Percentiles rank a stretch among this genome's conserved stretches.
Evolutionary conservation across 2,888 invertebrate species (phyloP).

Genomic region (Drosophila helvetica): DNA sequence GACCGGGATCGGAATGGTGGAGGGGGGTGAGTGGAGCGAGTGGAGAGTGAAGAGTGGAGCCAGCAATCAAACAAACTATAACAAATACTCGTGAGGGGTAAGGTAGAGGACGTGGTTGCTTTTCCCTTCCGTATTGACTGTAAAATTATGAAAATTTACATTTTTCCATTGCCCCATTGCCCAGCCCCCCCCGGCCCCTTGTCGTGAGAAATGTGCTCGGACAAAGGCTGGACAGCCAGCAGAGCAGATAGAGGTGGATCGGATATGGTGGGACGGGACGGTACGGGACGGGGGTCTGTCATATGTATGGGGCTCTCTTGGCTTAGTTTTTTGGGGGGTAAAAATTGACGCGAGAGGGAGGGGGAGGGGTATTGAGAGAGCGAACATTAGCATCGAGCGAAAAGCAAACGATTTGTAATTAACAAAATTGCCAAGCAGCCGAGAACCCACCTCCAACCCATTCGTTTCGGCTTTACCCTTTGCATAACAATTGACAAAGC

Average conservation of each 20-base stretch:
- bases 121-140: slow-evolving; percentile 61
- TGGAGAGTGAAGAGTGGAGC: background rate
- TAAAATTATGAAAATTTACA: slow-evolving; percentile 75
- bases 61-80: slow-evolving; percentile 49
- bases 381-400: slow-evolving; percentile 67
- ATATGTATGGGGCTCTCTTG: background rate
- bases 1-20: background rate
- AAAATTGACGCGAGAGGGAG: slow-evolving; percentile 4
- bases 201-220: slow-evolving; percentile 1
- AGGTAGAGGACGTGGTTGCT: slow-evolving; percentile 15
- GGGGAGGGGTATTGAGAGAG: background rate
- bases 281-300: background rate
- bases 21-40: background rate
- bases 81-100: slow-evolving; percentile 20
- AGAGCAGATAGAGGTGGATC: background rate
- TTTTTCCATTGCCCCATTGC: slow-evolving; percentile 42
- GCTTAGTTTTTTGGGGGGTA: slow-evolving; percentile 7
- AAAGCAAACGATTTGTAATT: slow-evolving; percentile 78
- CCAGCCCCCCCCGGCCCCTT: background rate
- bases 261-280: background rate
- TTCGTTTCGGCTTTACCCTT: slow-evolving; percentile 27
- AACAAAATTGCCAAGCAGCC: slow-evolving; percentile 84
- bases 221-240: slow-evolving; percentile 17
- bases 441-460: slow-evolving; percentile 27
- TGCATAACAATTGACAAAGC: slow-evolving; percentile 73